phyloP scores from a whole-genome alignment of 2,797 vertebrate genomes.

The Pagetopsis macropterus region DNA sequence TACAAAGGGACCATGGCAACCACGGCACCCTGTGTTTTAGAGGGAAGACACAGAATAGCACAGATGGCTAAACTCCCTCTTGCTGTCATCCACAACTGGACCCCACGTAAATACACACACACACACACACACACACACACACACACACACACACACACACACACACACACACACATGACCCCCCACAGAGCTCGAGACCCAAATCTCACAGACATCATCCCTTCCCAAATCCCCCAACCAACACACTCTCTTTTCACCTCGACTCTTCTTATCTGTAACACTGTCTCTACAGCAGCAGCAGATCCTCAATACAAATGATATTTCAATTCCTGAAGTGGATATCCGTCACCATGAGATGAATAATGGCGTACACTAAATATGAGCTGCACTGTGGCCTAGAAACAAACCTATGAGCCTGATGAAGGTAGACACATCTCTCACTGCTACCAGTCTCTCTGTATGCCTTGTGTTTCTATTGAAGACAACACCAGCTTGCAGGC shows the following conservation, averaged over 20 bases:
- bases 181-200: constrained; percentile 17
- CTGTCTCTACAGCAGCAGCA: no score
- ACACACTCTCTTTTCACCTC: background rate
- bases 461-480: background rate
- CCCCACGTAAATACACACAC: background rate
- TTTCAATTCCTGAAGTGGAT: no score
- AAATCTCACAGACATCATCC: constrained; percentile 51
- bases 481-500: background rate
- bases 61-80: constrained; percentile 34
- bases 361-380: no score
- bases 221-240: constrained; percentile 38
- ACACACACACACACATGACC: background rate
- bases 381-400: no score
- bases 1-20: constrained; percentile 21
- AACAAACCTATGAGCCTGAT: background rate
- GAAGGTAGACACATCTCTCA: background rate
- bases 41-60: background rate
- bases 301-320: no score
- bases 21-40: constrained; percentile 12
- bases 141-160: background rate
- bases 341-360: no score
- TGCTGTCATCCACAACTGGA: constrained; percentile 23
- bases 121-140: background rate
- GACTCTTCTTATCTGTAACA: no score
- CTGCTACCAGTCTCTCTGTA: background rate